Evolutionary conservation across 2,888 invertebrate species (phyloP), one percentile per base, ranked within the genome.

Genomic region (Drosophila testacea): DNA sequence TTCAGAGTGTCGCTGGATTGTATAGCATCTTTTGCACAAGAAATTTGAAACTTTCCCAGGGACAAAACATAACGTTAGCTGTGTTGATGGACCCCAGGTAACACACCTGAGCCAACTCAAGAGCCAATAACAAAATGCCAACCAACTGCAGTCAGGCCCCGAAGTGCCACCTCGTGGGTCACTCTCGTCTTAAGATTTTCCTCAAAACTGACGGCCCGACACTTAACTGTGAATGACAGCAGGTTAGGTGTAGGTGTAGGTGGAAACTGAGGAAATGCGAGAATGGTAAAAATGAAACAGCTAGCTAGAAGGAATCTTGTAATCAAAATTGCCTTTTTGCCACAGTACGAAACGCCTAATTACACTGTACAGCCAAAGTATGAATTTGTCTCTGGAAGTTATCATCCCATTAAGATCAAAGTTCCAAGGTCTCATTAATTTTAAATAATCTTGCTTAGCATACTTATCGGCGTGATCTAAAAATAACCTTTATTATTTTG

Each of bases 1-100:
- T 9, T 13, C 5, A 6, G 11, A 10, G 30, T 13, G 47, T 47
- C 30, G 47, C 22, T 22, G 22, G 22, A 22, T 9, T 32, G 6
- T 22, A 34, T 34, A 36, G 22, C 50, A 36, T 50, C 34, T 36
- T 36, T 27, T 7, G 48, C 32, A 11, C 32, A 60, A 54, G 83
- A 68, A 74, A 83, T 81, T 77, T 74, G 63, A 86, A 86, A 86
- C 83, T 83, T 77, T 73, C 6, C 42, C 48, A 6, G 48, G 30
- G 4, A 47, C 13, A n/a, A 30, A 4, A 30, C 34, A 16, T 10
- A 32, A 48, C 22, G 16, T 4, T 50, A 34, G 22, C 4, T 32
- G 32, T 34, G n/a, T 50, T 50, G 50, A 57, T 42, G 52, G 59
- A 42, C 55, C 46, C 60, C 42, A 32, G 39, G 22, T 46, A 48